Evolutionary conservation across 2,797 vertebrate species (phyloP).

Genomic region (Chromobotia macracanthus): DNA sequence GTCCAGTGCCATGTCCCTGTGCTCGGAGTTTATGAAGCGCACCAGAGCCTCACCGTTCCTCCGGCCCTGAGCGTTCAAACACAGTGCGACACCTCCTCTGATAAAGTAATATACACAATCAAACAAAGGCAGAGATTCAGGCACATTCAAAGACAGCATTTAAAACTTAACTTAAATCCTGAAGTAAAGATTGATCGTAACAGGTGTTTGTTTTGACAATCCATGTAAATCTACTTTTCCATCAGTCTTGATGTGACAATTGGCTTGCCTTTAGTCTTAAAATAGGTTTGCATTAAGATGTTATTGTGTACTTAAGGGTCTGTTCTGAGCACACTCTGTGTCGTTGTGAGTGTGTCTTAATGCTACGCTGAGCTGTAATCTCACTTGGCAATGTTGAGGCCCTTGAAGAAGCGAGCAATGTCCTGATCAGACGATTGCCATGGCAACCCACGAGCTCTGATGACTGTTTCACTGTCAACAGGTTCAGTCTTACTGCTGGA

Average conservation of each 20-base stretch:
- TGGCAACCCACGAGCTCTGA: conserved; percentile 92
- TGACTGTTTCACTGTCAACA: conserved; percentile 93
- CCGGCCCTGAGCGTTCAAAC: conserved; percentile 93
- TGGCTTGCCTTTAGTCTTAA: conserved; percentile 20
- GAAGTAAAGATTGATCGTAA: too few relatives aligned
- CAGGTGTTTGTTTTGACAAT: too few relatives aligned
- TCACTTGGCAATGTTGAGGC: conserved; percentile 96
- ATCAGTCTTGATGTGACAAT: conserved; percentile 13
- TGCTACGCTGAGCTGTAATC: conserved; percentile 44
- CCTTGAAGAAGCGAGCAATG: conserved; percentile 96
- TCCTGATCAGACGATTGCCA: conserved; percentile 99
- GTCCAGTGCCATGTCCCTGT: conserved; percentile 91
- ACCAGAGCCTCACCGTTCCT: conserved; percentile 95
- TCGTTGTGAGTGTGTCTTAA: conserved; percentile 19
- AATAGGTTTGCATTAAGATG: conserved; percentile 27
- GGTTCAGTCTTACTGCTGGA: conserved; percentile 88
- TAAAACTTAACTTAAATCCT: background rate
- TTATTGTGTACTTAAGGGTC: conserved; percentile 39
- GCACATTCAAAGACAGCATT: background rate
- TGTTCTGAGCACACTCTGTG: conserved; percentile 12
- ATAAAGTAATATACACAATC: conserved; percentile 31
- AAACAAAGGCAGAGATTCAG: conserved; percentile 1
- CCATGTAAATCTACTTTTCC: background rate
- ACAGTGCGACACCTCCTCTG: conserved; percentile 94
- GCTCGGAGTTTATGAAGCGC: conserved; percentile 90